Evolutionary conservation across 2,888 invertebrate species (phyloP).

Genomic region (Macrosoma leucophasiata): DNA sequence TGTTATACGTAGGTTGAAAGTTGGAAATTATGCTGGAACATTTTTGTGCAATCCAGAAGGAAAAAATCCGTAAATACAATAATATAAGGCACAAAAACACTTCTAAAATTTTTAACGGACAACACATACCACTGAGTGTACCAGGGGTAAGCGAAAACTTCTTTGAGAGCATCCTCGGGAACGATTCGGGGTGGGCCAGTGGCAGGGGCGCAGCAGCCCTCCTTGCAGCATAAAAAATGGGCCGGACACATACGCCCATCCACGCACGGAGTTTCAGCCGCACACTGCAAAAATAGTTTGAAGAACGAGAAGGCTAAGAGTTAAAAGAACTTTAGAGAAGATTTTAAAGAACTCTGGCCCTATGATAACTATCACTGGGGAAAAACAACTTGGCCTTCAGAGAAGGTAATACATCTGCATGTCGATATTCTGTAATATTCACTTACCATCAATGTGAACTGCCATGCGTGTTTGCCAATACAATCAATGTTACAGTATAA

Average conservation of each 20-base stretch:
- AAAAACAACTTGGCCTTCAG: background rate
- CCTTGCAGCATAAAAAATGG: conserved; percentile 85
- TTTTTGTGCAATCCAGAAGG: too few relatives aligned
- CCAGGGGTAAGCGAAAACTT: conserved; percentile 44
- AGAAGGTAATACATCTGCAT: too few relatives aligned
- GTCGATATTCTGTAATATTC: too few relatives aligned
- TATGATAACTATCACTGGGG: background rate
- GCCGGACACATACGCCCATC: conserved; percentile 82
- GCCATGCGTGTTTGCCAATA: background rate
- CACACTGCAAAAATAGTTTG: conserved; percentile 36
- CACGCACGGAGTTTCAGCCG: conserved; percentile 65
- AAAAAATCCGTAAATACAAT: too few relatives aligned
- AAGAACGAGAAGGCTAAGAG: too few relatives aligned
- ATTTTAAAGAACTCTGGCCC: too few relatives aligned
- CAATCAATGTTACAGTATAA: too few relatives aligned
- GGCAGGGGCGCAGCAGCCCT: conserved; percentile 77
- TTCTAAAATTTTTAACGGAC: background rate
- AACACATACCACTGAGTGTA: conserved; percentile 55
- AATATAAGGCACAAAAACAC: background rate
- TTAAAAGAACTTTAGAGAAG: too few relatives aligned
- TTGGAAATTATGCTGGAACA: too few relatives aligned
- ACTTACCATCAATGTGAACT: too few relatives aligned
- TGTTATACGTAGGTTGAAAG: background rate
- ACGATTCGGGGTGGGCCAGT: conserved; percentile 60
- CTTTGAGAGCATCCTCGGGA: conserved; percentile 38